A percentile compares a stretch with the other conserved stretches of the same genome.
phyloP scores from a whole-genome alignment of 2,888 invertebrate genomes.

The Pyrocoelia pectoralis region DNA sequence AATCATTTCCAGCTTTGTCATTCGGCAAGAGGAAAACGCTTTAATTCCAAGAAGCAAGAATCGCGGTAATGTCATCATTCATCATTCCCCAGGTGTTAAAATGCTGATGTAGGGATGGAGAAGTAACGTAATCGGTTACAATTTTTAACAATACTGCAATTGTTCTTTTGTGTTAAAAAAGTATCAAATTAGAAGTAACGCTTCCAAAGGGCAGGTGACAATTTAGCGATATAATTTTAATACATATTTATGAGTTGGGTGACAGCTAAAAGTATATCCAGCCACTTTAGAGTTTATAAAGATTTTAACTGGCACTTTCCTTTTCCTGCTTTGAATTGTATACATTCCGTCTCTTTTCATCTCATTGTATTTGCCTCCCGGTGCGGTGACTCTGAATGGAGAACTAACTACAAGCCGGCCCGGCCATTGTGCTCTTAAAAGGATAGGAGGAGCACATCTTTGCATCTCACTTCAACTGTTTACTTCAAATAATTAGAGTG shows the following conservation, averaged over 20 bases:
- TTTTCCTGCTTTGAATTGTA: conserved; percentile 36
- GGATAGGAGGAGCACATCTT: conserved; percentile 48
- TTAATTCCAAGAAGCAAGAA: conserved; percentile 33
- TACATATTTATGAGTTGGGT: conserved; percentile 58
- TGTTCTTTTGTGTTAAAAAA: conserved; percentile 46
- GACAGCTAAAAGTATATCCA: conserved; percentile 49
- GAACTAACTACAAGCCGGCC: conserved; percentile 48
- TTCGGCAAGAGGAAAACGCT: conserved; percentile 33
- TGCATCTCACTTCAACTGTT: conserved; percentile 35
- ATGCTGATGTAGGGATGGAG: conserved; percentile 35
- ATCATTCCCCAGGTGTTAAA: conserved; percentile 47
- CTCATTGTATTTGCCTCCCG: conserved; percentile 45
- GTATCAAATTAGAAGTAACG: conserved; percentile 49
- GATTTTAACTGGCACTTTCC: conserved; percentile 44
- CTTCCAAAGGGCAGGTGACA: conserved; percentile 52
- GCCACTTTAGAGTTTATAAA: conserved; percentile 45
- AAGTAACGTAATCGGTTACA: conserved; percentile 44
- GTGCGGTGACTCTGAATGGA: conserved; percentile 48
- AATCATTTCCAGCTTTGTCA: conserved; percentile 44
- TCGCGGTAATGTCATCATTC: conserved; percentile 40
- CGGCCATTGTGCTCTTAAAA: conserved; percentile 50
- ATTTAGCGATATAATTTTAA: conserved; percentile 56
- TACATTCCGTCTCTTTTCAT: conserved; percentile 29
- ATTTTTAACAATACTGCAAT: conserved; percentile 43
- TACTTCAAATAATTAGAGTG: conserved; percentile 25